A percentile compares a stretch with the other conserved stretches of the same genome.
Evolutionary conservation across 2,888 invertebrate genomes (phyloP).

Genomic region (Crioceris asparagi): DNA sequence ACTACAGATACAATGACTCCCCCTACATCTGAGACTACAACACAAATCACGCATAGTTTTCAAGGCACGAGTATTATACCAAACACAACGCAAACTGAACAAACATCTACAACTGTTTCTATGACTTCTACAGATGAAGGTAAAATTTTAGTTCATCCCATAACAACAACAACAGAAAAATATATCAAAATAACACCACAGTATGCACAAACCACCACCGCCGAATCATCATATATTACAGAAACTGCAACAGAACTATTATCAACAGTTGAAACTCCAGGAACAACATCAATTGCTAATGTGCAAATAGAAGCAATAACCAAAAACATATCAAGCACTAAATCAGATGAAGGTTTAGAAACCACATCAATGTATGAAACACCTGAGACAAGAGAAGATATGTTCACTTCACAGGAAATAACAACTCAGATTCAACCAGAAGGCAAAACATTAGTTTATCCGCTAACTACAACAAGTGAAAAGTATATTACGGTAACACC

Average conservation of each 20-base stretch:
- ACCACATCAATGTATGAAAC: background rate
- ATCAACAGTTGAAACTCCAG: background rate
- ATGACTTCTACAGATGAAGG: no score
- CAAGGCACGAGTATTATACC: no score
- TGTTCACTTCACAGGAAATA: background rate
- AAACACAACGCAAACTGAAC: slow-evolving; percentile 1
- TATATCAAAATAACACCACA: slow-evolving; percentile 22
- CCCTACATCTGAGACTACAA: no score
- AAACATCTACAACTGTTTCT: slow-evolving; percentile 10
- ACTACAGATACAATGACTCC: background rate
- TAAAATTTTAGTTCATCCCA: slow-evolving; percentile 20
- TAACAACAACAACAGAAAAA: slow-evolving; percentile 20
- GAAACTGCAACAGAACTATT: background rate
- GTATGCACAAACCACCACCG: slow-evolving; percentile 10
- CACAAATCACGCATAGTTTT: no score
- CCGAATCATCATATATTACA: background rate
- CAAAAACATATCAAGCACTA: no score
- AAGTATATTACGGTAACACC: slow-evolving; percentile 16
- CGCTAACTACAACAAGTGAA: slow-evolving; percentile 15
- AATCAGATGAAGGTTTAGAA: no score
- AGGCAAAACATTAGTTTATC: slow-evolving; percentile 18
- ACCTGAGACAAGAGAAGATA: background rate
- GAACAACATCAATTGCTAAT: background rate
- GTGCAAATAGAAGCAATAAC: no score
- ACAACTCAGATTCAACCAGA: slow-evolving; percentile 9